Conservation (phyloP, 2,113 vertebrate genomes). For the Heterocephalus glaber region DNA sequence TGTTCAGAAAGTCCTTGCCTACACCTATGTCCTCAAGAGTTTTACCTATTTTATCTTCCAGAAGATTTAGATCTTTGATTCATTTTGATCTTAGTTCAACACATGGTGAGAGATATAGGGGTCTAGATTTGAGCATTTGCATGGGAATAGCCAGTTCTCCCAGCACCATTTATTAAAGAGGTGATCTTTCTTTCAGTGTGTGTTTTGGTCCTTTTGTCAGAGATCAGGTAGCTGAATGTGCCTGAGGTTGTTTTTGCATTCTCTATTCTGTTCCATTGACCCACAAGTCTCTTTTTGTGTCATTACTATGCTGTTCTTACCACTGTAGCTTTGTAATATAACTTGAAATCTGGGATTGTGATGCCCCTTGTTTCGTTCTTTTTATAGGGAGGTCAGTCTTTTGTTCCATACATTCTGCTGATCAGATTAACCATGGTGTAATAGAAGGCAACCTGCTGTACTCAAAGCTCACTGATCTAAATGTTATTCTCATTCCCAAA, state of each 20-base stretch:
- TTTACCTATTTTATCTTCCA: background rate
- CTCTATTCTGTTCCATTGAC: background rate
- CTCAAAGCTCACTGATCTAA: background rate
- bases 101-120: background rate
- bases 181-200: background rate
- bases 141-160: background rate
- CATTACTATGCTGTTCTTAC: background rate
- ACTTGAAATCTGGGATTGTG: background rate
- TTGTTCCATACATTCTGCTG: background rate
- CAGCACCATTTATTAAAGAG: background rate
- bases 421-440: background rate
- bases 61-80: background rate
- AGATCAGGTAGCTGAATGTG: background rate
- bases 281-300: background rate
- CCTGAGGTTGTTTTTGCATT: background rate
- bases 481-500: background rate
- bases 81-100: background rate
- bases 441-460: background rate
- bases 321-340: background rate
- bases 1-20: background rate
- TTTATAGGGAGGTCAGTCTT: background rate
- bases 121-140: background rate
- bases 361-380: background rate
- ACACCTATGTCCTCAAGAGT: background rate
- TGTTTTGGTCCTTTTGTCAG: background rate